These are phyloP conservation scores for Xiphophorus hellerii DNA, from an alignment of 2,113 vertebrate species.

Conservation along the genomic window DNA sequence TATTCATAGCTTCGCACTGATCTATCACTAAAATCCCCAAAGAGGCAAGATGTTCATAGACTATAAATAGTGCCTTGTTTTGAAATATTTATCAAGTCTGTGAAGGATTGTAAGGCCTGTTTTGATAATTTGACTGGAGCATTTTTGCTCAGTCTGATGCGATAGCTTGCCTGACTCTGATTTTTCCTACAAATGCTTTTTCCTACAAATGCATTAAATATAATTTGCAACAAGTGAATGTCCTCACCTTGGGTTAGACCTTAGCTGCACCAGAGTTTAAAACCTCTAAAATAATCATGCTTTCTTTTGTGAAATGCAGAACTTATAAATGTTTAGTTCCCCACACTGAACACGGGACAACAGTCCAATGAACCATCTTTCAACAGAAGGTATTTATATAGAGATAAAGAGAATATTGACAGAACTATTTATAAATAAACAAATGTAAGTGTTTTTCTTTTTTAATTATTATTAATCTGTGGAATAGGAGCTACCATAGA, in stretches of 20 bases:
- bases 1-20: neutral
- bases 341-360: slow-evolving; percentile 24
- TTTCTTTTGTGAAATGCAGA: slow-evolving; percentile 6
- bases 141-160: slow-evolving; percentile 27
- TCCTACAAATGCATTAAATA: slow-evolving; percentile 30
- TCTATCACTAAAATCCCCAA: slow-evolving; percentile 11
- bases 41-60: neutral
- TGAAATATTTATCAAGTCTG: slow-evolving; percentile 31
- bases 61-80: slow-evolving; percentile 16
- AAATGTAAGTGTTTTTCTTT: slow-evolving; percentile 47
- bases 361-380: slow-evolving; percentile 5
- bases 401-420: slow-evolving; percentile 2
- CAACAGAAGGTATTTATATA: slow-evolving; percentile 37
- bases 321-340: slow-evolving; percentile 7
- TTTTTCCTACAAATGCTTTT: slow-evolving; percentile 33
- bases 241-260: slow-evolving; percentile 35
- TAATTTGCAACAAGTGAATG: slow-evolving; percentile 10
- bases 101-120: slow-evolving; percentile 23
- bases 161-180: slow-evolving; percentile 42
- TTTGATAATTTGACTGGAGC: slow-evolving; percentile 20
- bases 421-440: slow-evolving; percentile 72
- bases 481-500: slow-evolving; percentile 25
- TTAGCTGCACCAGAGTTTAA: slow-evolving; percentile 20
- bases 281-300: slow-evolving; percentile 19
- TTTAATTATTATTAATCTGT: slow-evolving; percentile 52